Evolutionary conservation across 2,888 invertebrate genomes (phyloP).

Genomic region (Geotrupes spiniger): DNA sequence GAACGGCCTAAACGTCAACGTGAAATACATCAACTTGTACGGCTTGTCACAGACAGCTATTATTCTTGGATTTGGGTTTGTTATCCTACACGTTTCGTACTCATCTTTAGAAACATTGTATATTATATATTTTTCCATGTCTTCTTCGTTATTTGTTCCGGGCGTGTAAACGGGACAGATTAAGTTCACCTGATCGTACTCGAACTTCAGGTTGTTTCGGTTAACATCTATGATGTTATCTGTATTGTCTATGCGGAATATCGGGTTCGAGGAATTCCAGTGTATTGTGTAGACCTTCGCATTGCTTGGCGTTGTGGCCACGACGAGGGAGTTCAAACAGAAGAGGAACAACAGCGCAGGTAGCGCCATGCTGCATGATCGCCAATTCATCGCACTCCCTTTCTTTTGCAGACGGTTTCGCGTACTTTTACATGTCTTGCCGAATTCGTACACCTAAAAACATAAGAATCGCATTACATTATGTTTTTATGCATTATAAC

Average conservation of each 20-base stretch:
- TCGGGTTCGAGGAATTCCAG: constrained; percentile 51
- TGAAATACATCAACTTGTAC: constrained; percentile 91
- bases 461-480: too few species aligned
- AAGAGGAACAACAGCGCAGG: constrained; percentile 38
- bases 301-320: constrained; percentile 47
- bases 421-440: constrained; percentile 26
- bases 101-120: constrained; percentile 96
- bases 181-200: constrained; percentile 94
- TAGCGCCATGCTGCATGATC: constrained; percentile 30
- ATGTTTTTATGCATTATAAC: too few species aligned
- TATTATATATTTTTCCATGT: constrained; percentile 92
- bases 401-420: not conserved
- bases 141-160: constrained; percentile 82
- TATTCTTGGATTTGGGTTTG: constrained; percentile 88
- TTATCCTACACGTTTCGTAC: constrained; percentile 94
- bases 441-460: constrained; percentile 15
- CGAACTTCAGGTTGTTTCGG: constrained; percentile 84
- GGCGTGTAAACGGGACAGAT: constrained; percentile 91
- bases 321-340: constrained; percentile 41
- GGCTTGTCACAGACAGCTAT: constrained; percentile 97
- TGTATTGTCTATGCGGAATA: constrained; percentile 93
- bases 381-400: constrained; percentile 34
- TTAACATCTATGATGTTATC: constrained; percentile 96
- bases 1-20: constrained; percentile 93
- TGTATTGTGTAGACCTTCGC: constrained; percentile 50